A percentile compares a stretch with the other conserved stretches of the same genome.
phyloP scores from a whole-genome alignment of 30 jellyfish, hydroid and myxozoan species.

The Rhopilema esculentum region DNA sequence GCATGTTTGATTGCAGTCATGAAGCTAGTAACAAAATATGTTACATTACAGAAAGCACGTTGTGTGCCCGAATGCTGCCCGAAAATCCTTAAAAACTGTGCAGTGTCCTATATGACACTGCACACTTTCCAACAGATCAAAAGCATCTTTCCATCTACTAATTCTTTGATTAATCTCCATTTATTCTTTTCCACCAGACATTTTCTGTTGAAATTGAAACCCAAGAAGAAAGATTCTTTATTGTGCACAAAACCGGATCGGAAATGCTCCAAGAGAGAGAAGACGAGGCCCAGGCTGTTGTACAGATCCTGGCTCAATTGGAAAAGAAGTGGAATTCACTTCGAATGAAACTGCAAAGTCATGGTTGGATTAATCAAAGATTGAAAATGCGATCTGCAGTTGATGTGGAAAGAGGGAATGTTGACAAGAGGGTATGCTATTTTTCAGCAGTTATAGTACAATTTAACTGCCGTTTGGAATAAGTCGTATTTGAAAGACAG shows the following conservation, averaged over 20 bases:
- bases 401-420: slow-evolving; percentile 63
- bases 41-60: too few relatives aligned
- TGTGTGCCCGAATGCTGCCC: too few relatives aligned
- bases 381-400: slow-evolving; percentile 66
- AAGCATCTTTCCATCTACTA: too few relatives aligned
- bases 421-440: slow-evolving; percentile 40
- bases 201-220: slow-evolving; percentile 31
- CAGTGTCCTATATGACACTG: too few relatives aligned
- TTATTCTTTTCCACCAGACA: neutral
- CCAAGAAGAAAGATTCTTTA: slow-evolving; percentile 61
- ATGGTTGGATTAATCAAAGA: slow-evolving; percentile 26
- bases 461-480: too few relatives aligned
- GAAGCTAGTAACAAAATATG: too few relatives aligned
- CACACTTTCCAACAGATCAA: too few relatives aligned
- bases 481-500: too few relatives aligned
- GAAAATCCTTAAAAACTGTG: too few relatives aligned
- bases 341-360: slow-evolving; percentile 15
- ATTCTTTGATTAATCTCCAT: too few relatives aligned
- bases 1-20: too few relatives aligned
- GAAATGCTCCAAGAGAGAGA: slow-evolving; percentile 72
- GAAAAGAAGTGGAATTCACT: slow-evolving; percentile 79
- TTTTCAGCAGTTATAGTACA: neutral
- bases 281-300: slow-evolving; percentile 52
- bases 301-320: slow-evolving; percentile 67
- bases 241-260: slow-evolving; percentile 66